phyloP scores from a whole-genome alignment of 2,888 invertebrate species.

The Fissipunctia ypsillon region DNA sequence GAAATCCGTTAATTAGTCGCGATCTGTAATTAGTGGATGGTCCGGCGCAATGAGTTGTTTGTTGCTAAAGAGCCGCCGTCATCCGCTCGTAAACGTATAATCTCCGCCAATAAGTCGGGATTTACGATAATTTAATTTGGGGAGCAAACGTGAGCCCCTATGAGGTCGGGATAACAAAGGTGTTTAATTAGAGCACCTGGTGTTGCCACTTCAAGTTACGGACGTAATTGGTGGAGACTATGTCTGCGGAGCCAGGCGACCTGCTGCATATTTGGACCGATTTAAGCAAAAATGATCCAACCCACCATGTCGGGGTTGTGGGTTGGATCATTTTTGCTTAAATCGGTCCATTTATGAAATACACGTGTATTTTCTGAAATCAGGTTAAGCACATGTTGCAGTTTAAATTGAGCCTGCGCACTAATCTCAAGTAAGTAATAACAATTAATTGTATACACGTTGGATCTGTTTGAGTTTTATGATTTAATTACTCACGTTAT shows the following conservation, averaged over 20 bases:
- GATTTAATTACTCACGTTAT: background rate
- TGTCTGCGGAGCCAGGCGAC: conserved; percentile 10
- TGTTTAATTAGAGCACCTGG: conserved; percentile 74
- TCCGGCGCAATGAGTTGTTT: conserved; percentile 63
- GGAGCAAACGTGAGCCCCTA: conserved; percentile 59
- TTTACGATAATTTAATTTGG: conserved; percentile 77
- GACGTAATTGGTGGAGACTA: conserved; percentile 58
- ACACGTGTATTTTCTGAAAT: conserved; percentile 21
- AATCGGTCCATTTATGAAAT: too few relatives aligned
- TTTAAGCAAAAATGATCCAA: too few relatives aligned
- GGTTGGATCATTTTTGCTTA: too few relatives aligned
- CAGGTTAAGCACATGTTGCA: conserved; percentile 1
- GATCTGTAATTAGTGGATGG: conserved; percentile 67
- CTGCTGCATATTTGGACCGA: too few relatives aligned
- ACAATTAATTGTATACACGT: background rate
- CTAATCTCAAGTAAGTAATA: background rate
- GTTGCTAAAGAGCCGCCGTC: conserved; percentile 67
- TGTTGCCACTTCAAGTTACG: conserved; percentile 65
- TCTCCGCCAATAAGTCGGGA: conserved; percentile 69
- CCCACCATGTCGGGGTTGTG: too few relatives aligned
- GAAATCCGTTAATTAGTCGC: conserved; percentile 65
- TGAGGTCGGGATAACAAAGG: conserved; percentile 69
- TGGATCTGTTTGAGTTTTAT: too few relatives aligned
- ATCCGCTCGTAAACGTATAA: conserved; percentile 66
- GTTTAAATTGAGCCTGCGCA: background rate